Percentiles rank a stretch among this genome's conserved stretches.
Conservation (phyloP, 1,140 invertebrate genomes). For the Aphelenchoides fujianensis region DNA sequence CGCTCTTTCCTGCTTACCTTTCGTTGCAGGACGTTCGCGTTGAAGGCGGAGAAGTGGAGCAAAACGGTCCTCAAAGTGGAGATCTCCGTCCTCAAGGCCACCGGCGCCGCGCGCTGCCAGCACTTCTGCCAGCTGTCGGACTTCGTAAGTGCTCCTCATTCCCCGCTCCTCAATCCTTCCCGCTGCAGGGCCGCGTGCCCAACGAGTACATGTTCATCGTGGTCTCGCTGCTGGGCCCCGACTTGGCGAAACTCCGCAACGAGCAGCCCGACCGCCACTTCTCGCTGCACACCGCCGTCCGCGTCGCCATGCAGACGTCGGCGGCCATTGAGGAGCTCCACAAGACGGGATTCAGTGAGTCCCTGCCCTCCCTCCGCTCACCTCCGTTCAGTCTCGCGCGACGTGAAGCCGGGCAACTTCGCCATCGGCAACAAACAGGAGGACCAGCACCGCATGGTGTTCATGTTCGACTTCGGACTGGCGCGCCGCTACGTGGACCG, state of each 20-base stretch:
- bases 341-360: constrained; percentile 19
- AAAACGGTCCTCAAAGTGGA: constrained; percentile 50
- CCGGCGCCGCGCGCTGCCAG: constrained; percentile 6
- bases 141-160: neutral
- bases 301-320: constrained; percentile 30
- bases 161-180: neutral
- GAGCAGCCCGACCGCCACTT: constrained; percentile 27
- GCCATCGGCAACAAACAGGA: constrained; percentile 30
- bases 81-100: constrained; percentile 35
- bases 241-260: constrained; percentile 24
- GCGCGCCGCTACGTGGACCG: constrained; percentile 31
- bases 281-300: constrained; percentile 21
- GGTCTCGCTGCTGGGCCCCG: constrained; percentile 24
- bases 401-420: constrained; percentile 33
- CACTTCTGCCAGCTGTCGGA: constrained; percentile 26
- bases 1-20: neutral
- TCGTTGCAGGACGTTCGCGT: constrained; percentile 19
- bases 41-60: constrained; percentile 44
- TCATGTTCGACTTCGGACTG: constrained; percentile 37
- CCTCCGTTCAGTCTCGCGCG: constrained; percentile 9
- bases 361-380: neutral
- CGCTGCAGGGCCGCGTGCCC: constrained; percentile 9
- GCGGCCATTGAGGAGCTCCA: constrained; percentile 28
- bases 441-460: constrained; percentile 22
- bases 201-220: constrained; percentile 34